A percentile compares a stretch with the other conserved stretches of the same genome.
Conservation (phyloP, 2,888 invertebrate genomes). For the Acleris literana region DNA sequence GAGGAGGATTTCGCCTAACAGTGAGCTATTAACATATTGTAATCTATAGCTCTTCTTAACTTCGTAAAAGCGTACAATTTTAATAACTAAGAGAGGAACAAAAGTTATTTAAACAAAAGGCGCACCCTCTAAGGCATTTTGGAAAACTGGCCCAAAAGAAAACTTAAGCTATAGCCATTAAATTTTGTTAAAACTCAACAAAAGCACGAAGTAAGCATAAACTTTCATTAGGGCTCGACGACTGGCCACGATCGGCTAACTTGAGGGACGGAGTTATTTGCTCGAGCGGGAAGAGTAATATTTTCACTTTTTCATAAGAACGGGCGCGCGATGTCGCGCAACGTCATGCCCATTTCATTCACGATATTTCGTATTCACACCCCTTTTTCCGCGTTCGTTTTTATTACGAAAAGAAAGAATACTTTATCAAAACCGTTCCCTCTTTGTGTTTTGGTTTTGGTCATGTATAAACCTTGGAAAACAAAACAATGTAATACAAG, state of each 20-base stretch:
- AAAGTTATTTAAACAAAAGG: constrained; percentile 15
- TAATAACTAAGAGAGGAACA: constrained; percentile 10
- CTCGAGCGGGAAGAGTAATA: not conserved
- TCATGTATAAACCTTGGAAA: too few relatives aligned
- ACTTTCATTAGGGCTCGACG: too few relatives aligned
- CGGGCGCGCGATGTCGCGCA: not conserved
- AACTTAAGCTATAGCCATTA: constrained; percentile 8
- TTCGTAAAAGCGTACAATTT: constrained; percentile 2
- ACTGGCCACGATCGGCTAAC: not conserved
- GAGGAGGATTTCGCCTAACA: too few relatives aligned
- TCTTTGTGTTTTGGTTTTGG: not conserved
- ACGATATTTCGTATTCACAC: constrained; percentile 15
- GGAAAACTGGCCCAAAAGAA: not conserved
- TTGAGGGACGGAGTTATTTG: not conserved
- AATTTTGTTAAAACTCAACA: constrained; percentile 13
- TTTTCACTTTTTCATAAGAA: not conserved
- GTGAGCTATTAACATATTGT: too few relatives aligned
- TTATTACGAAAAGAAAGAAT: constrained; percentile 3
- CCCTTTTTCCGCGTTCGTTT: constrained; percentile 10
- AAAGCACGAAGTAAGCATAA: not conserved
- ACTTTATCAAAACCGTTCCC: not conserved
- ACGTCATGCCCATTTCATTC: constrained; percentile 15
- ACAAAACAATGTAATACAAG: too few relatives aligned
- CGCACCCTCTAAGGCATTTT: constrained; percentile 9
- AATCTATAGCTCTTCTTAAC: not conserved